A percentile compares a stretch with the other conserved stretches of the same genome.
Evolutionary conservation across 1,140 invertebrate species (phyloP).

Genomic region (Telenomus remus): DNA sequence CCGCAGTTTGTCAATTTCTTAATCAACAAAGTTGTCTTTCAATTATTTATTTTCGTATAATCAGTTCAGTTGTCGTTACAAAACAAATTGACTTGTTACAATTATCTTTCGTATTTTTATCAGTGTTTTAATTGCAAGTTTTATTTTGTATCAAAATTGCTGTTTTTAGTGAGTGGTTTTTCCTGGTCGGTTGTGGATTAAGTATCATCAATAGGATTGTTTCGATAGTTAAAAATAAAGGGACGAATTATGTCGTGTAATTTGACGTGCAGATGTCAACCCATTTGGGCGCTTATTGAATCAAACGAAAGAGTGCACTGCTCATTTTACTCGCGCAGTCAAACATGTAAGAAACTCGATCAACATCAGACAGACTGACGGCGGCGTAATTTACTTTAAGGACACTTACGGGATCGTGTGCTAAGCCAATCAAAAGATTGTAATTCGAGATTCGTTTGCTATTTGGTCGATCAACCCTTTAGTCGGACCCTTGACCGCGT

Average conservation of each 20-base stretch:
- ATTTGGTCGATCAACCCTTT: slow-evolving; percentile 54
- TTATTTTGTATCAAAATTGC: too few species aligned
- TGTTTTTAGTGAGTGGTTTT: too few species aligned
- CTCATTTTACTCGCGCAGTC: slow-evolving; percentile 33
- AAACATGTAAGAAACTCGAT: slow-evolving; percentile 28
- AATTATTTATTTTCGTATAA: too few species aligned
- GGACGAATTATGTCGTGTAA: slow-evolving; percentile 68
- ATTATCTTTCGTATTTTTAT: too few species aligned
- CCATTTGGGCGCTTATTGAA: slow-evolving; percentile 71
- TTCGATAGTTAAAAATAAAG: slow-evolving; percentile 56
- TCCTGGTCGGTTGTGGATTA: too few species aligned
- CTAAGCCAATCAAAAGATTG: slow-evolving; percentile 53
- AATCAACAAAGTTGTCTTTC: too few species aligned
- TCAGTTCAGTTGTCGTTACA: too few species aligned
- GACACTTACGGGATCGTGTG: slow-evolving; percentile 36
- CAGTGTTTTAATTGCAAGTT: too few species aligned
- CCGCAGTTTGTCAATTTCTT: too few species aligned
- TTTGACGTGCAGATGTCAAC: slow-evolving; percentile 69
- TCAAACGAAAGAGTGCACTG: slow-evolving; percentile 55
- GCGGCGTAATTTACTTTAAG: slow-evolving; percentile 38
- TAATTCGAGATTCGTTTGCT: slow-evolving; percentile 53
- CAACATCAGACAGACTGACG: slow-evolving; percentile 4
- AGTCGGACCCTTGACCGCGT: slow-evolving; percentile 54
- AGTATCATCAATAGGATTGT: too few species aligned
- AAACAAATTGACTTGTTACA: too few species aligned